Conservation (phyloP, 1,140 invertebrate species). For the Muscidifurax raptorellus region DNA sequence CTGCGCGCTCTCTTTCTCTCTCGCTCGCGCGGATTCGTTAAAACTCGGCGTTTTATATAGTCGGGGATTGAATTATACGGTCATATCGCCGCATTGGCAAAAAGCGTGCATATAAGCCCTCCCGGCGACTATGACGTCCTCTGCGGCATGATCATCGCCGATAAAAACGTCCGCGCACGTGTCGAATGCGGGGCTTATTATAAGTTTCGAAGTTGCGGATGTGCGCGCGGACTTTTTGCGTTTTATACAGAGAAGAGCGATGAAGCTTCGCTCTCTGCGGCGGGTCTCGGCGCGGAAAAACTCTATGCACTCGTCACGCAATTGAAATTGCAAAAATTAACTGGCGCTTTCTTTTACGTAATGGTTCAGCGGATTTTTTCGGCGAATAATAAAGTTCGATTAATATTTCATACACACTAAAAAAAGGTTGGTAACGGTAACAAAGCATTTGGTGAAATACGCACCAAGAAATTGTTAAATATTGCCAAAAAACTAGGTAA, state of each 20-base stretch:
- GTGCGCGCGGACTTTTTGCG: not conserved
- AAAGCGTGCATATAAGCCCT: too few relatives aligned
- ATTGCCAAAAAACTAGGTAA: too few relatives aligned
- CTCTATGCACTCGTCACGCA: not conserved
- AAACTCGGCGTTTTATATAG: not conserved
- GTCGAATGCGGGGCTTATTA: slow-evolving; percentile 45
- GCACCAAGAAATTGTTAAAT: too few relatives aligned
- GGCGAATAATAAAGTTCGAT: too few relatives aligned
- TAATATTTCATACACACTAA: too few relatives aligned
- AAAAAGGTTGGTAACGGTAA: too few relatives aligned
- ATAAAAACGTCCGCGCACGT: slow-evolving; percentile 29
- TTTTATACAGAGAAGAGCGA: not conserved
- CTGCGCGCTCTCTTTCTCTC: not conserved
- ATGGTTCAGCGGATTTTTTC: not conserved
- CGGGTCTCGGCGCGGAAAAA: not conserved
- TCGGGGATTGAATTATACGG: slow-evolving; percentile 13
- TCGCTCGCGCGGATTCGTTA: not conserved
- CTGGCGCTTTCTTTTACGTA: too few relatives aligned
- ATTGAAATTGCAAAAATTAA: not conserved
- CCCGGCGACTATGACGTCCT: not conserved
- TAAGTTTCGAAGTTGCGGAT: slow-evolving; percentile 4
- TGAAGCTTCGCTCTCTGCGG: not conserved
- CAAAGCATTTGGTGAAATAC: too few relatives aligned
- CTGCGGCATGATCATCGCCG: not conserved
- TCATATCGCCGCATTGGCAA: not conserved